Evolutionary conservation across 1,140 invertebrate species (phyloP).

Genomic region (Calycopis cecrops): DNA sequence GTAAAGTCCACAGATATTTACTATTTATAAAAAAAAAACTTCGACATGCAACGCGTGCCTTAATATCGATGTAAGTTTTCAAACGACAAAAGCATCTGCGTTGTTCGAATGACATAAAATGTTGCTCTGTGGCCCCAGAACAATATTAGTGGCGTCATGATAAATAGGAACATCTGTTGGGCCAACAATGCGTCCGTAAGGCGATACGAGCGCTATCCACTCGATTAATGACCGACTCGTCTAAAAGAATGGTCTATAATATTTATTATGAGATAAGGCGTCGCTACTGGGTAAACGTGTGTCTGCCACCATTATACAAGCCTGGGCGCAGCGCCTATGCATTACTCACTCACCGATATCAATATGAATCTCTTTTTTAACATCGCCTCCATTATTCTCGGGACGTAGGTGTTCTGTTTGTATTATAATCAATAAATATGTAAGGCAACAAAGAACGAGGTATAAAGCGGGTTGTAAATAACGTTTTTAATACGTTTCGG

Average conservation of each 20-base stretch:
- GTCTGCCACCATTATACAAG: slow-evolving; percentile 56
- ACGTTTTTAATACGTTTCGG: slow-evolving; percentile 7
- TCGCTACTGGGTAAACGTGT: slow-evolving; percentile 68
- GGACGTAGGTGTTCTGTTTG: slow-evolving; percentile 47
- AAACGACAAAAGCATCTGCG: slow-evolving; percentile 46
- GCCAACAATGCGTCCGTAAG: slow-evolving; percentile 66
- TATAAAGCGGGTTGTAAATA: slow-evolving; percentile 11
- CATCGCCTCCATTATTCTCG: not conserved
- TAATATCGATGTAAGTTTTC: slow-evolving; percentile 51
- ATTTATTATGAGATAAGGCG: slow-evolving; percentile 72
- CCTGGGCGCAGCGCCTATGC: slow-evolving; percentile 42
- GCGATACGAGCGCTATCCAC: slow-evolving; percentile 66
- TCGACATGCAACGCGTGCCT: too few species aligned
- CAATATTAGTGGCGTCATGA: slow-evolving; percentile 68
- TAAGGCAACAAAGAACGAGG: slow-evolving; percentile 29
- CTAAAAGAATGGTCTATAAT: slow-evolving; percentile 73
- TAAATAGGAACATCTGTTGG: slow-evolving; percentile 67
- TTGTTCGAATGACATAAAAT: slow-evolving; percentile 40
- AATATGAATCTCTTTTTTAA: slow-evolving; percentile 28
- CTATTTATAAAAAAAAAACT: too few species aligned
- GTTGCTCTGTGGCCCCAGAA: slow-evolving; percentile 54
- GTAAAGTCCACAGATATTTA: too few species aligned
- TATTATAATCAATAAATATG: slow-evolving; percentile 41
- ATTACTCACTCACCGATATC: slow-evolving; percentile 63
- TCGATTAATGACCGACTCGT: slow-evolving; percentile 69